Base-by-base conservation (phyloP, 2,888 invertebrate species). In the Mesochorus sp. region DNA sequence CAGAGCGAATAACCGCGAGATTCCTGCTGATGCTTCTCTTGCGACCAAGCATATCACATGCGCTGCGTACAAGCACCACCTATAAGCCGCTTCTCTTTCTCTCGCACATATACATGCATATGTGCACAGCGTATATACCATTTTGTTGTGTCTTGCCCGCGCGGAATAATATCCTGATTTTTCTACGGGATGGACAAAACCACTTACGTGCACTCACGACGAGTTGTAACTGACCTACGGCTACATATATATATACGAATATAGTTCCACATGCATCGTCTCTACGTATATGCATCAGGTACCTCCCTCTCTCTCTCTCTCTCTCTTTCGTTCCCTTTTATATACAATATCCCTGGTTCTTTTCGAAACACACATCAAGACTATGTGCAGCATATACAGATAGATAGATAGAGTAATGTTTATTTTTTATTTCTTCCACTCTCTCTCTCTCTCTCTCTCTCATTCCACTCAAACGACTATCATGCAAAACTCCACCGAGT, bases 191-290 rank as follows among this genome's bases (percentile, higher is more conserved):
- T 68, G 72, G 73, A 81, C 79, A 80, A 80, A 83, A 82, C 82
- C 83, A 80, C 82, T 83, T 83, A 83, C 72, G 73, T 76, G 74
- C 71, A 80, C 79, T 79, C 82, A 81, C 78, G 83, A 82, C 76
- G 76, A 81, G 76, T 81, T 81, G 79, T 81, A 76, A 73, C 77
- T 79, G 74, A 78, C 78, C 81, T 74, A 80, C 76, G 78, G 82
- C 80, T 66, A 77, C 64, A 51, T 64, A n/a, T 51, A 42, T 57
- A 55, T 75, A 74, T 62, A 66, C 14, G 19, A 12, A 28, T 26
- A 31, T n/a, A n/a, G n/a, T n/a, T n/a, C n/a, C n/a, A n/a, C n/a
- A n/a, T n/a, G n/a, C n/a, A n/a, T n/a, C n/a, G n/a, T n/a, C n/a
- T n/a, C n/a, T n/a, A n/a, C n/a, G n/a, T n/a, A n/a, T n/a, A n/a